Base-by-base conservation (phyloP, 2,113 vertebrate genomes). In the Piprites chloris region DNA sequence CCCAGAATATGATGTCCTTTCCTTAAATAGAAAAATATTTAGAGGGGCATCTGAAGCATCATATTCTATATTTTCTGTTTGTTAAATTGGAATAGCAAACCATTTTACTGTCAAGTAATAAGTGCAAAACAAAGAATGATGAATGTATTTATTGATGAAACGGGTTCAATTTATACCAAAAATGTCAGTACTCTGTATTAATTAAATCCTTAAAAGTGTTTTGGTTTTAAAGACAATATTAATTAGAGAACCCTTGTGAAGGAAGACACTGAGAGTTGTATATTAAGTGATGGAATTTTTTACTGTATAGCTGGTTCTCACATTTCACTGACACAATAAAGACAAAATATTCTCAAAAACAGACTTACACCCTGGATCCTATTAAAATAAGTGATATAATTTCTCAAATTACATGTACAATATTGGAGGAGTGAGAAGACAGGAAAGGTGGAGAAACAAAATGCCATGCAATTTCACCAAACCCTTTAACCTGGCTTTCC, bases 101-200 rank as follows among this genome's bases (percentile, higher is more conserved):
- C 15, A 19, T 37, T 83, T 85, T 75, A 56, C 56, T 90, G 75
- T 77, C 85, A 90, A 90, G 23, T 30, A 87, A 19, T 50, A 89
- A 79, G 35, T 49, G 23, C 22, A 66, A 69, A 86, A 84, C 33
- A 93, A 89, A 94, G 47, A 63, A 74, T 42, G 47, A 84, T 96
- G 72, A 95, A 97, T 94, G 71, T 41, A 77, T 74, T 95, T 96
- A 89, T 87, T 91, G 87, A 91, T 80, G 16, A 95, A 96, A 94
- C 12, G 5, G 1, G 23, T 76, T 95, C 59, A 74, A 17, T 11
- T 87, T 74, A 90, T 96, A 91, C 87, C 83, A 77, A 95, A 96
- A 91, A 85, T 87, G 87, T 95, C 93, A 96, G 72, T 77, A 56
- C 13, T 71, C 42, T 46, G 17, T 62, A 55, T 96, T 95, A 95